Conservation (phyloP, 1,140 invertebrate species). For the Pogonomyrmex californicus region DNA sequence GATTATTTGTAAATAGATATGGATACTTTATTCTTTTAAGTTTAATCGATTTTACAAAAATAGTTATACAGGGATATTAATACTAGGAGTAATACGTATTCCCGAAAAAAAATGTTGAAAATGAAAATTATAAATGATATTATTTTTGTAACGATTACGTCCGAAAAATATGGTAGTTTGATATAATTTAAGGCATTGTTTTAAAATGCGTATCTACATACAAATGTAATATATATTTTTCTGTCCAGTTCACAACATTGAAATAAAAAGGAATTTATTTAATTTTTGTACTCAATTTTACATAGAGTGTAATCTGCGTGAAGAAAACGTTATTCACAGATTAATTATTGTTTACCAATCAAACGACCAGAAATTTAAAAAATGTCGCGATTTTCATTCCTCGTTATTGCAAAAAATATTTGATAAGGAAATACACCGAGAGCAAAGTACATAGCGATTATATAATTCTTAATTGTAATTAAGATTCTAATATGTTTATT, state of each 20-base stretch:
- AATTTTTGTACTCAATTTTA: background rate
- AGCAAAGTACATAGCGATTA: background rate
- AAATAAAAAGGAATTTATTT: constrained; percentile 7
- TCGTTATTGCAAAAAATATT: background rate
- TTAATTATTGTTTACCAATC: background rate
- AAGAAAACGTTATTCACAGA: background rate
- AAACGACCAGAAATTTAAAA: background rate
- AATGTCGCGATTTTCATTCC: background rate
- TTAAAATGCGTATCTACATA: background rate
- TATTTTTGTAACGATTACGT: constrained; percentile 1
- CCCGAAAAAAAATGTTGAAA: background rate
- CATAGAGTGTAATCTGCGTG: background rate
- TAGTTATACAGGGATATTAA: background rate
- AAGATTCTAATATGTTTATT: background rate
- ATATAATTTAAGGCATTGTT: constrained; percentile 14
- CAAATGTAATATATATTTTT: constrained; percentile 7
- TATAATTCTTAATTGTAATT: background rate
- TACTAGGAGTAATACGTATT: background rate
- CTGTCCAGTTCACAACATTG: background rate
- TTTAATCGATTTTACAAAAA: background rate
- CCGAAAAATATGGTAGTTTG: background rate
- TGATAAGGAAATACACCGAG: constrained; percentile 3
- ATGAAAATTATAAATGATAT: background rate
- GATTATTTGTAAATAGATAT: constrained; percentile 32
- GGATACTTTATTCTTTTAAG: background rate